These are phyloP conservation scores for Pagrus major DNA, from an alignment of 2,113 vertebrate genomes.

Conservation along the genomic window DNA sequence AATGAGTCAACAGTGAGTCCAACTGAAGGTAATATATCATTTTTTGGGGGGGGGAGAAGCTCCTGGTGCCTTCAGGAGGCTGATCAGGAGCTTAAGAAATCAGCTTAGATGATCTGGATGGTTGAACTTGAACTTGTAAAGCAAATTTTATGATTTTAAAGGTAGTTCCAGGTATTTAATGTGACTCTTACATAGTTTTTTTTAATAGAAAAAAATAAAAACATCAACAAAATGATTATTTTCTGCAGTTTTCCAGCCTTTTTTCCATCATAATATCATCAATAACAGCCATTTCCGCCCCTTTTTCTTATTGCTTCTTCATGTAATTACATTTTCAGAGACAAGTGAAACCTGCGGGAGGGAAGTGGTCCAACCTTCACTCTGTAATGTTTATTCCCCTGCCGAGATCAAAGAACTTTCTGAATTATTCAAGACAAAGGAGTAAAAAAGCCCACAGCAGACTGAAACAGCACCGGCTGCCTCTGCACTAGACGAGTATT, in stretches of 20 bases:
- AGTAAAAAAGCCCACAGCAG: not conserved
- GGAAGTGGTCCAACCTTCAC: conserved; percentile 7
- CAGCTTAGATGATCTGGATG: not conserved
- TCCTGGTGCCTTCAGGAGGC: not conserved
- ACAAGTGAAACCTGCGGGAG: conserved; percentile 19
- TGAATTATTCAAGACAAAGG: conserved; percentile 59
- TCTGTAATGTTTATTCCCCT: conserved; percentile 22
- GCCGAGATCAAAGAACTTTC: conserved; percentile 68
- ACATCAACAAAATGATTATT: not conserved
- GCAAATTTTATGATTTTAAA: not conserved
- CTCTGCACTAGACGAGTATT: not conserved
- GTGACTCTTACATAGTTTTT: not conserved
- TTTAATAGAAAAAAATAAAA: no score
- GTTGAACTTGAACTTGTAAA: not conserved
- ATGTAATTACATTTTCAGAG: not conserved
- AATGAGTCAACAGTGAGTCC: no score
- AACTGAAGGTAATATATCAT: no score
- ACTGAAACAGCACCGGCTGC: conserved; percentile 13
- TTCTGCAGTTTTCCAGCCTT: not conserved
- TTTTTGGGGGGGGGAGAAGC: no score
- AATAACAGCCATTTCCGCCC: not conserved
- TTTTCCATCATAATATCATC: not conserved
- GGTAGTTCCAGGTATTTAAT: not conserved
- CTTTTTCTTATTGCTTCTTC: not conserved
- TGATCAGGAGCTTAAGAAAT: not conserved